Evolutionary conservation across 92 coral and sea anemone species (phyloP), one percentile per base, ranked within the genome.

Genomic region (Zoanthus solanderi): DNA sequence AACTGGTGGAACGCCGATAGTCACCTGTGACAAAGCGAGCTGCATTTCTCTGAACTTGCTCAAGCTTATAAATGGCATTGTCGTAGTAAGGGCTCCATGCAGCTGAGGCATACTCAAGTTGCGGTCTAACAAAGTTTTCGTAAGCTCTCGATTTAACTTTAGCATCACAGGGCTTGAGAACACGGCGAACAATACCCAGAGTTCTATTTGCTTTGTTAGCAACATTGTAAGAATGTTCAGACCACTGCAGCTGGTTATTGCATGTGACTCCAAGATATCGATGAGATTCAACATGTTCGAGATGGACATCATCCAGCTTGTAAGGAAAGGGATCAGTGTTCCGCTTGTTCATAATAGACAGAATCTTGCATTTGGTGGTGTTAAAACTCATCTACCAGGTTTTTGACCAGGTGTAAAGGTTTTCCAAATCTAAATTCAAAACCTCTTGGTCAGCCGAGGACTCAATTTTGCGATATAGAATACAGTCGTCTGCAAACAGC

Each of bases 151-250:
- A 63, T 72, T 72, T 82, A 32, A 50, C 23, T 23, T 23, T 23
- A 23, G 23, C 23, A 23, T 23, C 23, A 23, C 23, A 23, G 23
- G 23, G 23, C 75, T 71, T 44, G 61, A 83, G 61, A 29, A 83
- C 75, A 71, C 87, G 72, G 54, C 67, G 72, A 47, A 16, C 75
- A 29, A 81, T 68, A 63, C 86, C 86, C 47, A 81, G 50, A 13
- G 50, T 81, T 81, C 71, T 79, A 29, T 79, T 79, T 48, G 86
- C 86, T 72, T 79, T 81, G 29, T 69, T 12, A 69, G 74, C 74
- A 60, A 6, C 67, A 60, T 60, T 60, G 67, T 60, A 60, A 60
- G 67, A 60, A 60, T 60, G 67, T 60, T 60, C 9, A 6, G 67
- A 60, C 16, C 67, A 60, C 16, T 23, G 23, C 23, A 23, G 23